These are phyloP conservation scores for Xestia sexstrigata DNA, from an alignment of 2,888 invertebrate genomes.

Conservation along the genomic window DNA sequence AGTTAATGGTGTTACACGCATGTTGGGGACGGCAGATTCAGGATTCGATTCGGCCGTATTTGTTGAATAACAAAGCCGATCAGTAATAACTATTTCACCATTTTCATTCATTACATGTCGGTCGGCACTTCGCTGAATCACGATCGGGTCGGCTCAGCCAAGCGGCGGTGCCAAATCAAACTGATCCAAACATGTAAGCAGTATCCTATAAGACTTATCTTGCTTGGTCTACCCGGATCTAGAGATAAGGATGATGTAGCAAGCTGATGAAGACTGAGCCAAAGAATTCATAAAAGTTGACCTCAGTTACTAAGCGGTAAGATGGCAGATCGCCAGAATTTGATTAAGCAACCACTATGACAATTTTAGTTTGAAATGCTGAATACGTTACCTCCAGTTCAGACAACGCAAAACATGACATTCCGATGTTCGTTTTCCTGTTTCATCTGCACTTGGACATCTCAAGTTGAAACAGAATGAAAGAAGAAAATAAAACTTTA, in stretches of 20 bases:
- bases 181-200: neutral
- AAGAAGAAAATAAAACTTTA: neutral
- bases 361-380: constrained; percentile 18
- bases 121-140: neutral
- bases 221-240: constrained; percentile 9
- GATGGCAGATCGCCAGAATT: constrained; percentile 18
- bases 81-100: too few relatives aligned
- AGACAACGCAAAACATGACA: neutral
- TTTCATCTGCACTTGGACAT: neutral
- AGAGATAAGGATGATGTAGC: neutral
- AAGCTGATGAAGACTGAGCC: neutral
- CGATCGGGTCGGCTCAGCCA: neutral
- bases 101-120: too few relatives aligned
- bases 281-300: constrained; percentile 16
- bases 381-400: neutral
- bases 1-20: neutral
- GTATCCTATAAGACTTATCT: neutral
- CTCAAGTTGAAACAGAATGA: neutral
- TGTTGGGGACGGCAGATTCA: neutral
- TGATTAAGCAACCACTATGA: neutral
- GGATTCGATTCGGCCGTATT: neutral
- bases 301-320: neutral
- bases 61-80: neutral
- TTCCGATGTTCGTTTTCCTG: constrained; percentile 1
- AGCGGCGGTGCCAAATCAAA: neutral